Conservation (phyloP, 1,140 invertebrate genomes). For the Gonatopus flavifemur region DNA sequence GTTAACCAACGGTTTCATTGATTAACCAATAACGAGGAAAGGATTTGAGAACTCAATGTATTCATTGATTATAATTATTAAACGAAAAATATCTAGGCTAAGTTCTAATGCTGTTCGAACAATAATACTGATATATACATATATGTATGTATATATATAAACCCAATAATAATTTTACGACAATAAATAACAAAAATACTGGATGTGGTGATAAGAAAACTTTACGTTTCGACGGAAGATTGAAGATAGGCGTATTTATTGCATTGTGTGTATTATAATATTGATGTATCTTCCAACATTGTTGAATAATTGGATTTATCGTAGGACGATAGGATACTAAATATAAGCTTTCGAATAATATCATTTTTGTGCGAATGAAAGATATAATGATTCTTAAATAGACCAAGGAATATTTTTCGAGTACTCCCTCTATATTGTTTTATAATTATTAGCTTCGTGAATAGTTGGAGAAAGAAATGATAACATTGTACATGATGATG, state of each 20-base stretch:
- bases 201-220: slow-evolving; percentile 11
- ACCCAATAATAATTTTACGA: slow-evolving; percentile 46
- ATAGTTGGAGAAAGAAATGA: too few species aligned
- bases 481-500: too few species aligned
- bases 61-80: slow-evolving; percentile 25
- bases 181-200: slow-evolving; percentile 37
- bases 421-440: background rate
- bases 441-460: background rate
- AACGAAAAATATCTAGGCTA: slow-evolving; percentile 45
- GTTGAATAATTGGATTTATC: too few species aligned
- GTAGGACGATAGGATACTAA: too few species aligned
- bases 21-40: slow-evolving; percentile 14
- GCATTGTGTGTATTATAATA: too few species aligned
- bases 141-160: slow-evolving; percentile 40
- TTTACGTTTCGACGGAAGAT: too few species aligned
- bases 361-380: background rate
- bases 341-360: too few species aligned
- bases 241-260: too few species aligned
- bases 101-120: slow-evolving; percentile 59
- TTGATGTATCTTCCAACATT: too few species aligned
- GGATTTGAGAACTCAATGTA: slow-evolving; percentile 18
- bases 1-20: slow-evolving; percentile 39
- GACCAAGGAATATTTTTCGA: too few species aligned
- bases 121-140: slow-evolving; percentile 57
- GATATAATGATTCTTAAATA: background rate